Evolutionary conservation across 2,888 invertebrate genomes (phyloP).

Genomic region (Campopleginae sp.): DNA sequence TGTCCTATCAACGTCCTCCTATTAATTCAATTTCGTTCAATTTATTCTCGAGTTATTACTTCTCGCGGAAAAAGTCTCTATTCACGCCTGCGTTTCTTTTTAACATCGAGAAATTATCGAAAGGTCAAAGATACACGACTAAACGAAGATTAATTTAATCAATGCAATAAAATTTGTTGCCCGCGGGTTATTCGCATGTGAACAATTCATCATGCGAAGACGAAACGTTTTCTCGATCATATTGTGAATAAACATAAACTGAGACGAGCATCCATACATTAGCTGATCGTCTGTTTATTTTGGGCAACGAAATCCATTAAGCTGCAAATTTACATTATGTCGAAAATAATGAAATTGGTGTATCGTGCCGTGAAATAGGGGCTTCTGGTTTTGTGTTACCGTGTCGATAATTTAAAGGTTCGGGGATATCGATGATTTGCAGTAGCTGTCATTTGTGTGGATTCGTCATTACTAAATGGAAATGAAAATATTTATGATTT

Average conservation of each 20-base stretch:
- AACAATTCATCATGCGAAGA: background rate
- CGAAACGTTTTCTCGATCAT: background rate
- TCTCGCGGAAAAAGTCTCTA: constrained; percentile 34
- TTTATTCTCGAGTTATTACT: constrained; percentile 55
- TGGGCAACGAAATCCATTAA: background rate
- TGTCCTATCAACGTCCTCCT: constrained; percentile 54
- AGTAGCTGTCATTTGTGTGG: background rate
- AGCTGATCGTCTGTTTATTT: background rate
- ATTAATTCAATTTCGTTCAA: constrained; percentile 68
- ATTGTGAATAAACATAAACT: background rate
- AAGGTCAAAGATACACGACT: constrained; percentile 37
- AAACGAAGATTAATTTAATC: background rate
- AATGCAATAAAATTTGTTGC: background rate
- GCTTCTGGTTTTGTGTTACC: background rate
- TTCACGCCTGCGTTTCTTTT: constrained; percentile 23
- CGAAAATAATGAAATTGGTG: background rate
- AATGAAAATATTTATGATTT: constrained; percentile 11
- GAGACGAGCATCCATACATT: background rate
- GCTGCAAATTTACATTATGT: background rate
- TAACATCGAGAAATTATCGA: constrained; percentile 37
- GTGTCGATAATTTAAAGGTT: background rate
- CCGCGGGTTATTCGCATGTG: background rate
- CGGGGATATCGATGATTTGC: background rate
- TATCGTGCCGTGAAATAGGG: background rate
- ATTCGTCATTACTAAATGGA: constrained; percentile 3